Evolutionary conservation across 2,797 vertebrate genomes (phyloP), one percentile per base, ranked within the genome.

Genomic region (Myotis daubentonii): DNA sequence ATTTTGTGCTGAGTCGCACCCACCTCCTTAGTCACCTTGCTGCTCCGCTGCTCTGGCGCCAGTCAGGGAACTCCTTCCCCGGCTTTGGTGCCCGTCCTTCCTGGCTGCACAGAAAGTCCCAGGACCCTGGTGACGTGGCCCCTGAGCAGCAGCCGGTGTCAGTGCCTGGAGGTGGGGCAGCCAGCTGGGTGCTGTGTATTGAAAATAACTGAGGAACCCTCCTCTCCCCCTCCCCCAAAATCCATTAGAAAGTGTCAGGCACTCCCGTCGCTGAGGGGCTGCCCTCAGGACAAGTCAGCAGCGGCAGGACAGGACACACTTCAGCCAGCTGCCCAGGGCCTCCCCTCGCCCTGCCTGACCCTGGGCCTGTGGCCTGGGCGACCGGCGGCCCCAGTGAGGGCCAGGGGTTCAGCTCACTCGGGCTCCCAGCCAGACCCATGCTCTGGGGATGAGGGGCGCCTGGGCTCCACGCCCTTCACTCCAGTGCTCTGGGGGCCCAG

Each of bases 151-250:
- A 72, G 28, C 53, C 3, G 1, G 12, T 25, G 41, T 71, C 62
- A 47, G n/a, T 4, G 41, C 20, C 72, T 62, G 51, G 20, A 47
- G 23, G 12, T 36, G 65, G 66, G 44, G 11, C 60, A 5, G 75
- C 66, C 76, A 16, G 36, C 44, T 23, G 28, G 33, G 55, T 33
- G 17, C 72, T 60, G 19, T 9, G 17, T 36, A 22, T 76, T 17
- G 23, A 28, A 25, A 47, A 20, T 47, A 55, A 41, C 44, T 10
- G n/a, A 44, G 28, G 12, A 41, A 36, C 62, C 1, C 30, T 11
- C 1, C 8, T 25, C 16, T 0, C 1, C 8, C 41, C 16, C 0
- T 2, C 41, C 41, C 9, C 41, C 41, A 9, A 0, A 19, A 13
- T 17, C 62, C 72, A 13, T 36, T 25, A 55, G 60, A 13, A 78